These are phyloP conservation scores for Ptychodera flava DNA, from an alignment of 35 echinoderm and acorn worm species.

Conservation along the genomic window DNA sequence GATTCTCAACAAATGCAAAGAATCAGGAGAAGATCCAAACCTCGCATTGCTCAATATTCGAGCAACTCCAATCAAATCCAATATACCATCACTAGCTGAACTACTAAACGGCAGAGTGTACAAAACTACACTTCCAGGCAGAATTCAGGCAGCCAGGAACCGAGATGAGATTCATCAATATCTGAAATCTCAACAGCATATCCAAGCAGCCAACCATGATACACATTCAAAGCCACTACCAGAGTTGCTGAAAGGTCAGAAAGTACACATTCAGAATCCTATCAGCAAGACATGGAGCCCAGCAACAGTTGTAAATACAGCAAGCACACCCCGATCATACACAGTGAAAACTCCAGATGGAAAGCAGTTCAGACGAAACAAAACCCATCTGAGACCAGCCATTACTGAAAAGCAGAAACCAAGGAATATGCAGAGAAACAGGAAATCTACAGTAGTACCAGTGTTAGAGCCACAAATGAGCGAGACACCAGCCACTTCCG, in stretches of 20 bases:
- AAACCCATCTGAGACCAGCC: slow-evolving; percentile 19
- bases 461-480: too few relatives aligned
- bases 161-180: slow-evolving; percentile 1
- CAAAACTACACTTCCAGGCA: slow-evolving; percentile 13
- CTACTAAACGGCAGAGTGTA: slow-evolving; percentile 13
- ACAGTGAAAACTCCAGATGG: slow-evolving; percentile 24
- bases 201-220: slow-evolving; percentile 2
- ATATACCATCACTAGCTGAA: slow-evolving; percentile 41
- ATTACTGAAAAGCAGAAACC: too few relatives aligned
- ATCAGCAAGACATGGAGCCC: slow-evolving; percentile 32
- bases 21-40: slow-evolving; percentile 17
- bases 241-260: slow-evolving; percentile 14
- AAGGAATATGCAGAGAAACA: too few relatives aligned
- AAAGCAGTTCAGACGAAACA: slow-evolving; percentile 25
- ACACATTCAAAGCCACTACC: slow-evolving; percentile 21
- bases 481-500: too few relatives aligned
- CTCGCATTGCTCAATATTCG: slow-evolving; percentile 18
- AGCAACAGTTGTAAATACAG: slow-evolving; percentile 11
- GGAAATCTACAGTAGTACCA: too few relatives aligned
- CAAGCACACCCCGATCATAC: slow-evolving; percentile 24
- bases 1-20: slow-evolving; percentile 28
- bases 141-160: slow-evolving; percentile 12
- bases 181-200: slow-evolving; percentile 1
- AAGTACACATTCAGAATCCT: slow-evolving; percentile 27
- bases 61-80: slow-evolving; percentile 23